Percentiles rank a stretch among this genome's conserved stretches.
These are phyloP conservation scores for Agrotis segetum DNA, from an alignment of 2,888 invertebrate genomes.

Conservation along the genomic window DNA sequence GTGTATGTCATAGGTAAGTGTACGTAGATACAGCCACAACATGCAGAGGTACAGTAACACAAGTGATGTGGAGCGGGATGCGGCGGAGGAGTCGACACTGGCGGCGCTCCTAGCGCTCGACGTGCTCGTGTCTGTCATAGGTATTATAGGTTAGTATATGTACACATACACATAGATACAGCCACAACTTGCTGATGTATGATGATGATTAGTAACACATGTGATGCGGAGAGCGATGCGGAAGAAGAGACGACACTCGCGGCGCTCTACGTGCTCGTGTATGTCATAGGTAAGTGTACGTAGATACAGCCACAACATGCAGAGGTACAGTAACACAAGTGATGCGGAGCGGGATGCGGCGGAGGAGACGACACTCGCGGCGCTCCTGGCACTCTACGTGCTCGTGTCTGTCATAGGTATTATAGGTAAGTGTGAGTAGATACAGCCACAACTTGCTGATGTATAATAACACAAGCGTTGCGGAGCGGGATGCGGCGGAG, in stretches of 20 bases:
- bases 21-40: too few relatives aligned
- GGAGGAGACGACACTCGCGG: conserved; percentile 78
- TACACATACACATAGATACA: too few relatives aligned
- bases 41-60: conserved; percentile 82
- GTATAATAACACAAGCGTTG: conserved; percentile 83
- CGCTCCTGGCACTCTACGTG: conserved; percentile 85
- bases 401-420: conserved; percentile 87
- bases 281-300: too few relatives aligned
- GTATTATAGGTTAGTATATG: too few relatives aligned
- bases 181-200: conserved; percentile 73
- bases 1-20: conserved; percentile 85
- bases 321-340: too few relatives aligned
- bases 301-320: too few relatives aligned
- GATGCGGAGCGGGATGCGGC: conserved; percentile 69
- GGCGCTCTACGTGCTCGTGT: conserved; percentile 83
- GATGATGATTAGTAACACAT: conserved; percentile 84
- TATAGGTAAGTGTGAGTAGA: conserved; percentile 76
- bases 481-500: conserved; percentile 66
- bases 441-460: conserved; percentile 65
- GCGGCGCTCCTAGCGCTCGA: conserved; percentile 83
- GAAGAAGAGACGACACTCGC: conserved; percentile 77
- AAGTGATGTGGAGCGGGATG: conserved; percentile 73
- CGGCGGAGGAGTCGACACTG: conserved; percentile 75
- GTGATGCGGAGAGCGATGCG: conserved; percentile 71
- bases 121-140: conserved; percentile 70